Evolutionary conservation across 2,797 vertebrate genomes (phyloP).

Genomic region (Lacerta bilineata): DNA sequence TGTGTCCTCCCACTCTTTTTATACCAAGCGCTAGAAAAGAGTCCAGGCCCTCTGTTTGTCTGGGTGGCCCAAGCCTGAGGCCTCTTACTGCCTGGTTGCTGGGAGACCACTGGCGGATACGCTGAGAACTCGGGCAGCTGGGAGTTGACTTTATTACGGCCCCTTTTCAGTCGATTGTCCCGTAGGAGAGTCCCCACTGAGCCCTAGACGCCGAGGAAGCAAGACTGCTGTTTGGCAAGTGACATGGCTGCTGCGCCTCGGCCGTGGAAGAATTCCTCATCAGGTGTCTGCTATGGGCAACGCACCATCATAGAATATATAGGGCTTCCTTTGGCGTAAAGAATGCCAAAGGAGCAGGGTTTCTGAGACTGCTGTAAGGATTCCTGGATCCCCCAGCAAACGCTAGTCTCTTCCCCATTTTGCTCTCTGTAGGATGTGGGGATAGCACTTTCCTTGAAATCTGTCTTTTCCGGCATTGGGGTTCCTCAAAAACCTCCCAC

Average conservation of each 20-base stretch:
- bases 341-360: neutral
- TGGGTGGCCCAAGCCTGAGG: conserved; percentile 16
- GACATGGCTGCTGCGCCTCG: neutral
- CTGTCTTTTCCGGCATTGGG: neutral
- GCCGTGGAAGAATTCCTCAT: neutral
- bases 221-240: neutral
- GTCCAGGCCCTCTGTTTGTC: neutral
- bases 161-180: conserved; percentile 14
- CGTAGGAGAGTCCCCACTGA: neutral
- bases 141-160: conserved; percentile 28
- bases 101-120: conserved; percentile 35
- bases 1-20: neutral
- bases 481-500: neutral
- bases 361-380: neutral
- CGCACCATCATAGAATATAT: too few species aligned
- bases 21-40: conserved; percentile 7
- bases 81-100: conserved; percentile 32
- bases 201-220: neutral
- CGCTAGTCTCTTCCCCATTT: too few species aligned
- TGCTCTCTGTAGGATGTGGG: neutral
- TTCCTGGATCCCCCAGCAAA: neutral
- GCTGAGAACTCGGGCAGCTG: conserved; percentile 32
- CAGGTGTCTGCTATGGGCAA: neutral
- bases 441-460: too few species aligned
- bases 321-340: neutral